Conservation (phyloP, 2,113 vertebrate genomes). For the Sorex araneus region DNA sequence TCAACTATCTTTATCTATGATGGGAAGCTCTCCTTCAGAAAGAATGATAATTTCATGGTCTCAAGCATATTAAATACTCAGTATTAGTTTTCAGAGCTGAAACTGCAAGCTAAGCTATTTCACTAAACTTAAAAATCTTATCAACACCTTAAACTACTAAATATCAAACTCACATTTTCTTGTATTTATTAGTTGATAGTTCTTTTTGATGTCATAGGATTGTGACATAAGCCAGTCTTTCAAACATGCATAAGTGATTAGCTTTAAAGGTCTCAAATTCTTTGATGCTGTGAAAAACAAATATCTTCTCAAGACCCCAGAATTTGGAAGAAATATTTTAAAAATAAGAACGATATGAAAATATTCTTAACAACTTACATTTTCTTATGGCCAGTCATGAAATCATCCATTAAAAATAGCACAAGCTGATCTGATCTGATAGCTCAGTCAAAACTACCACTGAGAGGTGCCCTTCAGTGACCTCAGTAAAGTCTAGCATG, state of each 20-base stretch:
- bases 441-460: not conserved
- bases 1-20: slow-evolving; percentile 51
- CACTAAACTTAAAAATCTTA: slow-evolving; percentile 11
- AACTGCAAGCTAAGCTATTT: slow-evolving; percentile 58
- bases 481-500: not conserved
- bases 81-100: not conserved
- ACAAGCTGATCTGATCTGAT: not conserved
- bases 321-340: slow-evolving; percentile 16
- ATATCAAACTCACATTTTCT: slow-evolving; percentile 27
- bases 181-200: not conserved
- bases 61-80: slow-evolving; percentile 29
- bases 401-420: slow-evolving; percentile 36
- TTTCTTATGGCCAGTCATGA: not conserved
- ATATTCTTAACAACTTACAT: not conserved
- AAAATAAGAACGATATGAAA: slow-evolving; percentile 7
- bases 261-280: not conserved
- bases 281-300: not conserved
- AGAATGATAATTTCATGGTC: slow-evolving; percentile 17
- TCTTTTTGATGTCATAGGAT: not conserved
- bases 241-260: not conserved
- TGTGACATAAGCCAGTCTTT: not conserved
- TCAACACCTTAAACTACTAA: slow-evolving; percentile 4
- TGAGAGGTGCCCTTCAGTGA: not conserved
- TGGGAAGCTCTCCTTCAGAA: slow-evolving; percentile 9
- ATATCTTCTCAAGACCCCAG: not conserved